Evolutionary conservation across 2,797 vertebrate species (phyloP).

Genomic region (Dryobates pubescens): DNA sequence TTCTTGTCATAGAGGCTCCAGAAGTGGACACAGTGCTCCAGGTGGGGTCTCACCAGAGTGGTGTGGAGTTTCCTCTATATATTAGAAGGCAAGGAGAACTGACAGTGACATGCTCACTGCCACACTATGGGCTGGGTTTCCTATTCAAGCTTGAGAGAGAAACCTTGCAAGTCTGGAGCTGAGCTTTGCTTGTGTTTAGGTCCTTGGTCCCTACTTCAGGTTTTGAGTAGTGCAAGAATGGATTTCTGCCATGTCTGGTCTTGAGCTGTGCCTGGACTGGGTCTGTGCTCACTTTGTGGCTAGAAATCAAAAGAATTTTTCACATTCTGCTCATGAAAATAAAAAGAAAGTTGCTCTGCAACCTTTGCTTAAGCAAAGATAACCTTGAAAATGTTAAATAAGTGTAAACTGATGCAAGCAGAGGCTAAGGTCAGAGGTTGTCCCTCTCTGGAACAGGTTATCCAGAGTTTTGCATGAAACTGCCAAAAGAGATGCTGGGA

Average conservation of each 20-base stretch:
- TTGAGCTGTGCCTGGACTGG: neutral
- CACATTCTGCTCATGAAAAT: neutral
- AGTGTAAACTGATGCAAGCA: constrained; percentile 15
- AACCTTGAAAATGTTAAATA: constrained; percentile 44
- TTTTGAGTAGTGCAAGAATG: neutral
- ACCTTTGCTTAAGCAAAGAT: constrained; percentile 3
- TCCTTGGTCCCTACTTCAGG: neutral
- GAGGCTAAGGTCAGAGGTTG: neutral
- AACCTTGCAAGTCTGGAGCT: neutral
- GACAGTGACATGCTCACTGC: neutral
- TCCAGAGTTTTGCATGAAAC: neutral
- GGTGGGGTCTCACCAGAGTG: no score
- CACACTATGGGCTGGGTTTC: neutral
- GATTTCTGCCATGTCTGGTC: neutral
- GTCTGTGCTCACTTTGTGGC: neutral
- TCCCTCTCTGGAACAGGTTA: neutral
- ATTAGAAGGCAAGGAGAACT: neutral
- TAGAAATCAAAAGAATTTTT: neutral
- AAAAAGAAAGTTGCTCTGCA: neutral
- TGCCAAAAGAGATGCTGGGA: neutral
- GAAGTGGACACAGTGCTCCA: no score
- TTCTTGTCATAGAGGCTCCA: no score
- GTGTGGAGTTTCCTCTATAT: neutral
- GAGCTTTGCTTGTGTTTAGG: neutral
- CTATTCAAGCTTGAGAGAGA: neutral